These are phyloP conservation scores for Allobates femoralis DNA, from an alignment of 2,797 vertebrate genomes.

Conservation along the genomic window DNA sequence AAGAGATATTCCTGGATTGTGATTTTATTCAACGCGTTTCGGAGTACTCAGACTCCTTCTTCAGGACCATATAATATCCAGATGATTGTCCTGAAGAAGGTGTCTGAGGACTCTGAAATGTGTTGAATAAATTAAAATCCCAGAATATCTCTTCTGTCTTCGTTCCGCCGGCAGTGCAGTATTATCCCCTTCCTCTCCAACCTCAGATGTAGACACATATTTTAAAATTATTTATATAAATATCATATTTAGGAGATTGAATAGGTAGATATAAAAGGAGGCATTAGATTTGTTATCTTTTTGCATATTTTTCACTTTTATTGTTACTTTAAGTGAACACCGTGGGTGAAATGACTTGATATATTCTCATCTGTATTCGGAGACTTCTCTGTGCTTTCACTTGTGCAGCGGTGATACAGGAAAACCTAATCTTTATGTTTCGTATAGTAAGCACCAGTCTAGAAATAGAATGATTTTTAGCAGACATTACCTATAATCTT, in stretches of 20 bases:
- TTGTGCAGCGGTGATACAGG: not conserved
- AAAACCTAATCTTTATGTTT: slow-evolving; percentile 14
- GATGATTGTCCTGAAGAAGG: too few species aligned
- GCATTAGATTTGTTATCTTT: not conserved
- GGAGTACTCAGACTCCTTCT: too few species aligned
- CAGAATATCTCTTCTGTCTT: too few species aligned
- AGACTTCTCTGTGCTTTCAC: not conserved
- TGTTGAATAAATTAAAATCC: too few species aligned
- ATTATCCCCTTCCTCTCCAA: too few species aligned
- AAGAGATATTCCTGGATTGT: too few species aligned
- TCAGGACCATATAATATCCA: too few species aligned
- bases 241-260: not conserved
- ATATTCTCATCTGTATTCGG: not conserved
- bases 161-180: too few species aligned
- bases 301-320: not conserved
- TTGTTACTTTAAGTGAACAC: not conserved
- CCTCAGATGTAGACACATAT: too few species aligned
- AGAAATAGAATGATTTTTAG: slow-evolving; percentile 15
- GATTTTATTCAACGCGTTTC: too few species aligned
- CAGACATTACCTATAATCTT: not conserved
- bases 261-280: not conserved
- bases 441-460: not conserved
- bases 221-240: not conserved
- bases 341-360: not conserved
- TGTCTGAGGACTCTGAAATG: too few species aligned